Percentiles rank a stretch among this genome's conserved stretches.
phyloP scores from a whole-genome alignment of 2,797 vertebrate genomes.

The Gephyroberyx darwinii region DNA sequence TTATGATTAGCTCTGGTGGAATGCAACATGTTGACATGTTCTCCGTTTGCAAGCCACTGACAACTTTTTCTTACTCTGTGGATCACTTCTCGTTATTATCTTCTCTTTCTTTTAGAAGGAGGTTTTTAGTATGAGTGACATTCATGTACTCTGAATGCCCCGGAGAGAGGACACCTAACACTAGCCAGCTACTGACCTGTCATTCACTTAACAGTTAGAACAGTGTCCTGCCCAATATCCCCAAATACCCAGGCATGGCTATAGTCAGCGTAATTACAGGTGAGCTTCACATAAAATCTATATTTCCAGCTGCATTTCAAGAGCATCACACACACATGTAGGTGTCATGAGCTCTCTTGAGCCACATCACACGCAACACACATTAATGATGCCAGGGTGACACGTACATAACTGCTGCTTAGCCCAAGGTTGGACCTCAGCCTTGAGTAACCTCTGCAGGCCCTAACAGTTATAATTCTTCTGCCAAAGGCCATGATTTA shows the following conservation, averaged over 20 bases:
- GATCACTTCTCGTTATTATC: conserved; percentile 1
- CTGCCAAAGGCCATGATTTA: conserved; percentile 58
- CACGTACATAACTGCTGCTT: conserved; percentile 51
- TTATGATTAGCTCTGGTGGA: too few relatives aligned
- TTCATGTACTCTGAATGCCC: background rate
- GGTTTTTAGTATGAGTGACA: background rate
- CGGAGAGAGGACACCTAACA: background rate
- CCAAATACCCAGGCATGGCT: conserved; percentile 6
- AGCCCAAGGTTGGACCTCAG: conserved; percentile 65
- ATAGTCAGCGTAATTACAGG: conserved; percentile 55
- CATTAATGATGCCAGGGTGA: conserved; percentile 60
- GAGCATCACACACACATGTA: conserved; percentile 54
- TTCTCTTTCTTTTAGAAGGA: background rate
- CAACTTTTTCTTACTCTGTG: background rate
- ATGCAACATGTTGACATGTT: too few relatives aligned
- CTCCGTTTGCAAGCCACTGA: too few relatives aligned
- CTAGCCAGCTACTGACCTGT: conserved; percentile 30
- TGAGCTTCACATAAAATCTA: conserved; percentile 51
- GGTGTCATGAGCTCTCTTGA: conserved; percentile 50
- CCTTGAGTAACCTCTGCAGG: conserved; percentile 60
- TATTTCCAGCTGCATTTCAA: conserved; percentile 64
- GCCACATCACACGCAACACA: conserved; percentile 56
- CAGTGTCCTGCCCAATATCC: conserved; percentile 27
- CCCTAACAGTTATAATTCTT: conserved; percentile 50
- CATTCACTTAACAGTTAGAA: conserved; percentile 53